phyloP scores from a whole-genome alignment of 2,113 vertebrate species.

The Pygoscelis adeliae region DNA sequence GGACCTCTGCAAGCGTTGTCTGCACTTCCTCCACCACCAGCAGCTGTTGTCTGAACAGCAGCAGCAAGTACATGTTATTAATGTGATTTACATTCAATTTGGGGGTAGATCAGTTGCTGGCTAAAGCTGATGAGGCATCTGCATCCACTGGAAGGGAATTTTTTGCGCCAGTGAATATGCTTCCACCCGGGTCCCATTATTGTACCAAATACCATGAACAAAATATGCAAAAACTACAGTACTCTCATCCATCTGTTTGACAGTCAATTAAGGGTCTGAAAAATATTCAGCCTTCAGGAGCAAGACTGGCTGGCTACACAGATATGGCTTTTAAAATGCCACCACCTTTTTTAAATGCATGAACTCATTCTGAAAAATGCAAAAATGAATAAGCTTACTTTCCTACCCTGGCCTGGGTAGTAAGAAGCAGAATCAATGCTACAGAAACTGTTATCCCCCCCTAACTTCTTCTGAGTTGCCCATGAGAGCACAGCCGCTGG shows the following conservation, averaged over 20 bases:
- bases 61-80: neutral
- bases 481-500: neutral
- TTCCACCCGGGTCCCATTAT: neutral
- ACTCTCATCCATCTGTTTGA: neutral
- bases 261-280: neutral
- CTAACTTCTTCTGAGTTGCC: neutral
- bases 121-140: neutral
- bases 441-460: neutral
- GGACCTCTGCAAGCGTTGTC: neutral
- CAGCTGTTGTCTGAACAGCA: neutral
- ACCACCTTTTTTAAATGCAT: neutral
- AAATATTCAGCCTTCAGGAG: neutral
- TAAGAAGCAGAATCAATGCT: neutral
- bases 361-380: neutral
- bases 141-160: neutral
- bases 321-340: neutral
- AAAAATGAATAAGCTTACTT: neutral
- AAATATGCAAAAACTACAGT: neutral
- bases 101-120: neutral
- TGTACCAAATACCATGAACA: neutral
- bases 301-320: neutral
- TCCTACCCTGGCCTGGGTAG: neutral
- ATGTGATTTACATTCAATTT: neutral
- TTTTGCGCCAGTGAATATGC: neutral
- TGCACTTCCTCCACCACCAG: neutral